These are phyloP conservation scores for Eumerus sabulonum DNA, from an alignment of 2,888 invertebrate genomes.

Conservation along the genomic window DNA sequence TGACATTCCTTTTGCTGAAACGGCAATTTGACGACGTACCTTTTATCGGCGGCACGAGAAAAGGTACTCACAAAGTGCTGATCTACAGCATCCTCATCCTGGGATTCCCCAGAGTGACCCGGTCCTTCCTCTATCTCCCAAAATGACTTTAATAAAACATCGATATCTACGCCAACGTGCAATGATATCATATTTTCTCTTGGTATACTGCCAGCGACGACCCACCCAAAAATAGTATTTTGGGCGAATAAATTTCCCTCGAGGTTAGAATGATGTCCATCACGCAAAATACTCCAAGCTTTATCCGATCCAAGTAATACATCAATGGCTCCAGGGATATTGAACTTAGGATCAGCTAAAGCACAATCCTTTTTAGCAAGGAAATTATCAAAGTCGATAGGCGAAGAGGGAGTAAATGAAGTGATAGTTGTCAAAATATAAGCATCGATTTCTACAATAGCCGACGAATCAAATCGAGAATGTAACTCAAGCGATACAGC, in stretches of 20 bases:
- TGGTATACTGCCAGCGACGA: slow-evolving; percentile 2
- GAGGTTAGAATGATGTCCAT: not conserved
- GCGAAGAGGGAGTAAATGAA: no score
- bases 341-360: slow-evolving; percentile 15
- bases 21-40: slow-evolving; percentile 21
- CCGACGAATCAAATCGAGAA: slow-evolving; percentile 11
- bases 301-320: slow-evolving; percentile 10
- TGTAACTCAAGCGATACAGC: no score
- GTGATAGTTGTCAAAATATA: no score
- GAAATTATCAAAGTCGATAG: no score
- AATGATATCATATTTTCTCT: not conserved
- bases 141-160: not conserved
- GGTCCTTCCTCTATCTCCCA: not conserved
- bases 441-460: not conserved
- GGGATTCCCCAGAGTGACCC: not conserved
- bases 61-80: slow-evolving; percentile 5
- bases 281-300: slow-evolving; percentile 18
- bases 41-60: slow-evolving; percentile 19
- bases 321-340: slow-evolving; percentile 18
- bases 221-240: slow-evolving; percentile 6
- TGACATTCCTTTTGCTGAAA: not conserved
- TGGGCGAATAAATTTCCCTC: not conserved
- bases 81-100: not conserved
- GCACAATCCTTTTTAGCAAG: no score
- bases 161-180: not conserved